Percentiles rank a stretch among this genome's conserved stretches.
Conservation (phyloP, 1,140 invertebrate genomes). For the Drosophila burlai region DNA sequence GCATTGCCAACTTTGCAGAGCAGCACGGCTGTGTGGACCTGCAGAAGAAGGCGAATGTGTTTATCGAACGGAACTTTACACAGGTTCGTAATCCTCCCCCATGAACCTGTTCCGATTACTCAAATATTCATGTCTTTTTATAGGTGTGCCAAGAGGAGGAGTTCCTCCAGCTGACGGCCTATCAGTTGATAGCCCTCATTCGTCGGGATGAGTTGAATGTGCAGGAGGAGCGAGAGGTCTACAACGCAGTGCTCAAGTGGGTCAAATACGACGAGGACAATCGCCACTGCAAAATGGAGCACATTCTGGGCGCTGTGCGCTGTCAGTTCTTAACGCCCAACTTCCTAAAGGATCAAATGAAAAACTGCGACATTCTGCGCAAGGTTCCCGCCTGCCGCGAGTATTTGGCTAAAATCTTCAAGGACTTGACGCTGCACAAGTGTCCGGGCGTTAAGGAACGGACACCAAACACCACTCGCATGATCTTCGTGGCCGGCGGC, state of each 20-base stretch:
- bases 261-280: slow-evolving; percentile 94
- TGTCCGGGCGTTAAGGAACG: slow-evolving; percentile 92
- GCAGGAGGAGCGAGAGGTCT: slow-evolving; percentile 95
- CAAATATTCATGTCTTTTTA: not conserved
- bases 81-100: slow-evolving; percentile 86
- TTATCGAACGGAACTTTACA: slow-evolving; percentile 95
- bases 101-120: not conserved
- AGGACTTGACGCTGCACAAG: slow-evolving; percentile 94
- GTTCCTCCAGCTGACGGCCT: slow-evolving; percentile 92
- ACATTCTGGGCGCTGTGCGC: slow-evolving; percentile 93
- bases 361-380: slow-evolving; percentile 94
- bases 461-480: slow-evolving; percentile 93
- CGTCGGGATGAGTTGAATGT: slow-evolving; percentile 96
- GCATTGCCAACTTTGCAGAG: slow-evolving; percentile 96
- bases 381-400: slow-evolving; percentile 95
- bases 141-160: slow-evolving; percentile 95
- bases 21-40: slow-evolving; percentile 94
- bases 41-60: slow-evolving; percentile 94
- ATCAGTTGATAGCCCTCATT: slow-evolving; percentile 92
- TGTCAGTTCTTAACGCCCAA: slow-evolving; percentile 96
- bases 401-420: slow-evolving; percentile 95
- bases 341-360: slow-evolving; percentile 95
- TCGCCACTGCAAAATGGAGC: slow-evolving; percentile 93
- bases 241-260: slow-evolving; percentile 96
- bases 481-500: slow-evolving; percentile 96